These are phyloP conservation scores for Anaspis maculata DNA, from an alignment of 2,888 invertebrate species.

Conservation along the genomic window DNA sequence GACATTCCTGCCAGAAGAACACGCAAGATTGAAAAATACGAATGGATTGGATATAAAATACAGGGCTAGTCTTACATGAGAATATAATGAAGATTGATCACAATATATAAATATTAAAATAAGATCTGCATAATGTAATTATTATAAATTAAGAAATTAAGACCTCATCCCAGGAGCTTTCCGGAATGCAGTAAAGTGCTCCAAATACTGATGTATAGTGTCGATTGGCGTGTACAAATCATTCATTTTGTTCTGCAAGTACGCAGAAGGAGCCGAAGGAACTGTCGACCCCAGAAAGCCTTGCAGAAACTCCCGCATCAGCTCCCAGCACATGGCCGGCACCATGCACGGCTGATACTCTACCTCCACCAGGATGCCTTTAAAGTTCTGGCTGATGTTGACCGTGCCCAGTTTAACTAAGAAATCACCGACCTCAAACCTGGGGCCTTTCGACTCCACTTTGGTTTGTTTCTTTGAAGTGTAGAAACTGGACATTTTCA, in stretches of 20 bases:
- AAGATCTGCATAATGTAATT: neutral
- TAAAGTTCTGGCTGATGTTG: constrained; percentile 86
- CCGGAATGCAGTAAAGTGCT: constrained; percentile 83
- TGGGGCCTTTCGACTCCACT: constrained; percentile 76
- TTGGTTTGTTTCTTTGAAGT: constrained; percentile 83
- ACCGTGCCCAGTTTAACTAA: constrained; percentile 89
- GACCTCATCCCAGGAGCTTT: constrained; percentile 57
- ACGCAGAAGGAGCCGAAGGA: constrained; percentile 65
- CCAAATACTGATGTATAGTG: constrained; percentile 88
- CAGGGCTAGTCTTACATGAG: no score
- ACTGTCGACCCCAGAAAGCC: constrained; percentile 77
- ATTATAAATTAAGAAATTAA: constrained; percentile 10
- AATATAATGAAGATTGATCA: no score
- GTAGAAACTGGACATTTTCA: constrained; percentile 81
- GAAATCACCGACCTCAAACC: constrained; percentile 86
- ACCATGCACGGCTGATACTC: constrained; percentile 89
- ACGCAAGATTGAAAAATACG: no score
- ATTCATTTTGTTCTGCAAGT: constrained; percentile 66
- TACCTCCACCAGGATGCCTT: constrained; percentile 87
- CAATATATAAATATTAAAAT: neutral
- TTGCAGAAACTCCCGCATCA: constrained; percentile 85
- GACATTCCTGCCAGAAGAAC: no score
- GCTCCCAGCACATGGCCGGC: constrained; percentile 82
- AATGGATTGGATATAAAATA: no score
- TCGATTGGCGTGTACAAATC: constrained; percentile 85